Evolutionary conservation across 2,888 invertebrate species (phyloP).

Genomic region (Heliothis peltigera): DNA sequence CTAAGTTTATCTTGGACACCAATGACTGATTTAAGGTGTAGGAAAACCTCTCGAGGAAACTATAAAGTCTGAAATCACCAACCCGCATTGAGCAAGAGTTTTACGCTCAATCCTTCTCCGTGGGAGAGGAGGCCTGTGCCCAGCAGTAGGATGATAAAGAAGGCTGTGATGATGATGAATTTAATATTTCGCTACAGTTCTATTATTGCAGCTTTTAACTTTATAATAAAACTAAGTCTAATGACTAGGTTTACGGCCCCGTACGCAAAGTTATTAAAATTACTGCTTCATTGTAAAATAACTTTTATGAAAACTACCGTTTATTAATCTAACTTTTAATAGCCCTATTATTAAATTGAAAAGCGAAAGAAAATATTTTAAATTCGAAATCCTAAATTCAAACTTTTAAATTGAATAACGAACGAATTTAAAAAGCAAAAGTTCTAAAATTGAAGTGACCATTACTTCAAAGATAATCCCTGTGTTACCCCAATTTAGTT

Average conservation of each 20-base stretch:
- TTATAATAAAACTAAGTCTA: constrained; percentile 11
- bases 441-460: constrained; percentile 16
- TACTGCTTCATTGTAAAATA: neutral
- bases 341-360: neutral
- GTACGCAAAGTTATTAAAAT: constrained; percentile 4
- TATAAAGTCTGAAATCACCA: too few relatives aligned
- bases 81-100: too few relatives aligned
- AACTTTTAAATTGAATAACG: neutral
- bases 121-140: too few relatives aligned
- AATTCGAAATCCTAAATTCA: neutral
- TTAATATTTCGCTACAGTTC: constrained; percentile 8
- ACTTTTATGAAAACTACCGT: neutral
- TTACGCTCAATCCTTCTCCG: too few relatives aligned
- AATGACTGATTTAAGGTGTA: too few relatives aligned
- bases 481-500: constrained; percentile 41
- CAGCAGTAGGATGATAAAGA: too few relatives aligned
- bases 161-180: too few relatives aligned
- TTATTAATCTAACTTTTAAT: neutral
- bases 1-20: too few relatives aligned
- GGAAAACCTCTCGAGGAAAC: too few relatives aligned
- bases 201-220: constrained; percentile 21
- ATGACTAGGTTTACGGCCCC: constrained; percentile 10
- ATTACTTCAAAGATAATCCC: constrained; percentile 21
- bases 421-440: neutral
- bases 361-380: neutral